These are phyloP conservation scores for Cetonia aurata DNA, from an alignment of 2,888 invertebrate genomes.

Conservation along the genomic window DNA sequence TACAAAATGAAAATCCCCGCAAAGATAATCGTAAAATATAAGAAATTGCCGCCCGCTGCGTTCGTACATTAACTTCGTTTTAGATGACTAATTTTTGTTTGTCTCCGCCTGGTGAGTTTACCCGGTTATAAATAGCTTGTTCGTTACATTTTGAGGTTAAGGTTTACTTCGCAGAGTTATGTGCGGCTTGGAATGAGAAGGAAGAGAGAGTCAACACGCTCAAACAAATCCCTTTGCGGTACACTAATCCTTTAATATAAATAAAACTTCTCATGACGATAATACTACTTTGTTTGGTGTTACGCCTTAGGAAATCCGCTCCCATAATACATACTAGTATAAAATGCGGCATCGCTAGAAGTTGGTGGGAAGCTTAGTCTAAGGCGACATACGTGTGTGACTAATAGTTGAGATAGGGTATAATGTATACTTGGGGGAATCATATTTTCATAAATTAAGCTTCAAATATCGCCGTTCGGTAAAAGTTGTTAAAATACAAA, in stretches of 20 bases:
- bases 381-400: no score
- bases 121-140: slow-evolving; percentile 24
- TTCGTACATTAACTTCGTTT: slow-evolving; percentile 38
- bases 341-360: no score
- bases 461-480: no score
- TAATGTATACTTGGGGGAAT: no score
- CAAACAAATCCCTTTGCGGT: slow-evolving; percentile 28
- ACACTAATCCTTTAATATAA: slow-evolving; percentile 25
- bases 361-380: no score
- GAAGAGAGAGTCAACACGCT: slow-evolving; percentile 12
- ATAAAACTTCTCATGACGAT: slow-evolving; percentile 21
- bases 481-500: no score
- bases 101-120: slow-evolving; percentile 15
- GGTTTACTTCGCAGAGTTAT: slow-evolving; percentile 18
- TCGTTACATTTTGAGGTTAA: slow-evolving; percentile 23
- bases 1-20: slow-evolving; percentile 38
- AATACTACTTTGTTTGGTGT: slow-evolving; percentile 1
- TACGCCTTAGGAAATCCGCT: slow-evolving; percentile 1
- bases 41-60: slow-evolving; percentile 30
- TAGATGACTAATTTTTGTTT: slow-evolving; percentile 40
- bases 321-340: neutral
- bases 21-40: slow-evolving; percentile 39
- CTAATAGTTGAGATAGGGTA: no score
- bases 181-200: slow-evolving; percentile 4
- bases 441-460: no score